Percentiles rank a stretch among this genome's conserved stretches.
phyloP scores from a whole-genome alignment of 2,797 vertebrate species.

The Epinephelus awoara region DNA sequence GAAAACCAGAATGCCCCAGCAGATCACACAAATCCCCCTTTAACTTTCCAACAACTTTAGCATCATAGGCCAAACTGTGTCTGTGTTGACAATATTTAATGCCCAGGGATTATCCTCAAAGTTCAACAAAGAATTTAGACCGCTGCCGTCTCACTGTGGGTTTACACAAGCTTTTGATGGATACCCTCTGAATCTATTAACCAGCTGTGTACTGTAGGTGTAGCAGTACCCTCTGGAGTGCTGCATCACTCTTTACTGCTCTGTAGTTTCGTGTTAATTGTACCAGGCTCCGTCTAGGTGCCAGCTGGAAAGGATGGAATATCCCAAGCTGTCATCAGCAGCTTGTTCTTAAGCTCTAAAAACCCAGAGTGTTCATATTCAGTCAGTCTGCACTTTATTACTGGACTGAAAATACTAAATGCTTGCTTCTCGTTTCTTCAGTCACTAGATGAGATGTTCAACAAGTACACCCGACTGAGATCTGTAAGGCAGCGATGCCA shows the following conservation, averaged over 20 bases:
- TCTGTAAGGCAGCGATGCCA: constrained; percentile 25
- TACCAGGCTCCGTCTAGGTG: constrained; percentile 55
- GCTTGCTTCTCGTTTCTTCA: constrained; percentile 45
- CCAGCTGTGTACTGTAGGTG: constrained; percentile 73
- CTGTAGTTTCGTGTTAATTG: constrained; percentile 72
- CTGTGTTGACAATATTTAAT: constrained; percentile 86
- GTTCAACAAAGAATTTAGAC: constrained; percentile 76
- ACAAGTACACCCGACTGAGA: constrained; percentile 41
- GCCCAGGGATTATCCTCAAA: constrained; percentile 78
- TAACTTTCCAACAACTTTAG: constrained; percentile 75
- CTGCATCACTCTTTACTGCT: constrained; percentile 72
- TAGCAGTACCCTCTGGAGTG: constrained; percentile 65
- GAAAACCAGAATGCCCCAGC: constrained; percentile 80
- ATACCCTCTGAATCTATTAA: constrained; percentile 77
- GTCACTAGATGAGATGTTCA: constrained; percentile 51
- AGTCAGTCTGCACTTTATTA: constrained; percentile 52
- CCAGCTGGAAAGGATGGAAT: constrained; percentile 67
- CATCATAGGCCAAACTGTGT: constrained; percentile 76
- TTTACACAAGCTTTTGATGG: constrained; percentile 81
- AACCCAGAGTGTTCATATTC: constrained; percentile 50
- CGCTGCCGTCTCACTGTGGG: constrained; percentile 66
- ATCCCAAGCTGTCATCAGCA: constrained; percentile 71
- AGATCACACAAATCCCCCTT: constrained; percentile 75
- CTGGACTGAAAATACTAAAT: constrained; percentile 42
- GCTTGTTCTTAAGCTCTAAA: constrained; percentile 59